Conservation (phyloP, 53 echinoderm and acorn worm species). For the Hippasteria phrygiana region DNA sequence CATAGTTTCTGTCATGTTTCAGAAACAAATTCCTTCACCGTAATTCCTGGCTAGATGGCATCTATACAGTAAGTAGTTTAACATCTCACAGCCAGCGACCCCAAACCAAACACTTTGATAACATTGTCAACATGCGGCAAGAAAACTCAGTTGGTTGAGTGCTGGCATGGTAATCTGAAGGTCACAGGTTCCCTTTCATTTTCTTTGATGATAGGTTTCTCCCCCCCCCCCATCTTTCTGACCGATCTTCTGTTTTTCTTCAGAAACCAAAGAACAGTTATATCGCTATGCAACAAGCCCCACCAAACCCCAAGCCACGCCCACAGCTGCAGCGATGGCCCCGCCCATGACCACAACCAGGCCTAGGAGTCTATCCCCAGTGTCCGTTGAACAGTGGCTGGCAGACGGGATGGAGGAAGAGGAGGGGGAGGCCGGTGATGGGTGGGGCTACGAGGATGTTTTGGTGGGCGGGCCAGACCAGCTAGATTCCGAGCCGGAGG, state of each 20-base stretch:
- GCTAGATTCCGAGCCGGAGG: not conserved
- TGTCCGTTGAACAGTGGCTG: constrained; percentile 45
- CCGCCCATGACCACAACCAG: not conserved
- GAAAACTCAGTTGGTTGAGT: too few relatives aligned
- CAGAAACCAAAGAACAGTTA: constrained; percentile 58
- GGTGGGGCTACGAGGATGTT: constrained; percentile 8
- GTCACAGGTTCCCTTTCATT: too few relatives aligned
- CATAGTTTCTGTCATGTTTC: too few relatives aligned
- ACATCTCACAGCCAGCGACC: too few relatives aligned
- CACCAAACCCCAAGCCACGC: constrained; percentile 14
- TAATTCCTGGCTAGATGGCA: too few relatives aligned
- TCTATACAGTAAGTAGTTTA: too few relatives aligned
- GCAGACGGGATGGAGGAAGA: constrained; percentile 60
- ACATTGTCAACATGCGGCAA: too few relatives aligned
- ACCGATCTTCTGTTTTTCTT: not conserved
- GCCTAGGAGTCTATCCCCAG: constrained; percentile 1
- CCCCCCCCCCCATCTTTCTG: too few relatives aligned
- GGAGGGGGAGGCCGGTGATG: not conserved
- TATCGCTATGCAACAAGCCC: constrained; percentile 54
- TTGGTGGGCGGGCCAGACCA: not conserved
- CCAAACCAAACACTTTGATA: too few relatives aligned
- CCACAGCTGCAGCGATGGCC: not conserved
- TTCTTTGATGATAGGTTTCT: too few relatives aligned
- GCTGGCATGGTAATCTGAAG: too few relatives aligned
- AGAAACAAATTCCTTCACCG: too few relatives aligned